Conservation (phyloP, 53 echinoderm and acorn worm genomes). For the Hippasteria phrygiana region DNA sequence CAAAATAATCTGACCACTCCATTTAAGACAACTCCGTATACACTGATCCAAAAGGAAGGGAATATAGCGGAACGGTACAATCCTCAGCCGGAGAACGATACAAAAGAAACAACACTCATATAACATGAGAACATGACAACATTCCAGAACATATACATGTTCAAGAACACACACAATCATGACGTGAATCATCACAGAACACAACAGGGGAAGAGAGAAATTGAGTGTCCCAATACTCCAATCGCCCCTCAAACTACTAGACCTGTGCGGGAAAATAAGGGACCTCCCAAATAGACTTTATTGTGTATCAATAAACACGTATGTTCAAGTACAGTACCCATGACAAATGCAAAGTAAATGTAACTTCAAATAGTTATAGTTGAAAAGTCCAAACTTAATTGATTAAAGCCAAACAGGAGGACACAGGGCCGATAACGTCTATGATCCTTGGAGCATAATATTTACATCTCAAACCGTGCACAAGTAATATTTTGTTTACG, state of each 20-base stretch:
- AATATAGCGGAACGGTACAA: conserved; percentile 62
- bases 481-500: no score
- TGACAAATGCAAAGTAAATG: background rate
- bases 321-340: no score
- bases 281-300: conserved; percentile 28
- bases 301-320: background rate
- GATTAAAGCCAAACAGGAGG: conserved; percentile 4
- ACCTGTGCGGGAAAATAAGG: conserved; percentile 16
- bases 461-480: no score
- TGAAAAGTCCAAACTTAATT: conserved; percentile 5
- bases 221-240: conserved; percentile 3
- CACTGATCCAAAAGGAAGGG: conserved; percentile 54
- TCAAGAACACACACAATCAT: background rate
- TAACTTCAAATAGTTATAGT: conserved; percentile 5
- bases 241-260: background rate
- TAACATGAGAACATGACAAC: conserved; percentile 33
- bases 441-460: background rate
- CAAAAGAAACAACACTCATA: conserved; percentile 71
- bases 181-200: background rate
- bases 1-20: conserved; percentile 65
- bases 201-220: background rate
- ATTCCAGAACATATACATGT: background rate
- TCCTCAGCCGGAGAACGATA: conserved; percentile 59
- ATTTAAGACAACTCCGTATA: conserved; percentile 57
- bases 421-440: background rate